A percentile compares a stretch with the other conserved stretches of the same genome.
These are phyloP conservation scores for Oncopodura yosiiana DNA, from an alignment of 1,140 invertebrate genomes.

Conservation along the genomic window DNA sequence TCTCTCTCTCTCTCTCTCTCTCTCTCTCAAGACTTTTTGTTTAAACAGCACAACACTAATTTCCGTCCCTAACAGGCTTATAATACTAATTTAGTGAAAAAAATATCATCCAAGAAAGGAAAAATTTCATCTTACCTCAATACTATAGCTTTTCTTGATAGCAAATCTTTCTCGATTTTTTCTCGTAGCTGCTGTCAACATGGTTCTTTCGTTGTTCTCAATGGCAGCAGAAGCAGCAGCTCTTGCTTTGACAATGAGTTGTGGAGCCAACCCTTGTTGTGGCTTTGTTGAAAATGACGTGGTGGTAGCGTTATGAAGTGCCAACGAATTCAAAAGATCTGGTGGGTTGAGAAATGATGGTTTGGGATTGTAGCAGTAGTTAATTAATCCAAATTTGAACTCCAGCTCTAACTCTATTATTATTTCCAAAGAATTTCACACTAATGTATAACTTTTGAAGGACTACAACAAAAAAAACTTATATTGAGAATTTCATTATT, in stretches of 20 bases:
- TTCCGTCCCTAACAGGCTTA: no score
- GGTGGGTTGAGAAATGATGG: slow-evolving; percentile 20
- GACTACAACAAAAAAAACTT: background rate
- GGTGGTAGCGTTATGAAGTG: no score
- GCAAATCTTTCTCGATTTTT: slow-evolving; percentile 88
- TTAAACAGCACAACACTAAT: no score
- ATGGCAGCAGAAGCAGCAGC: background rate
- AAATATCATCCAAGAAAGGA: no score
- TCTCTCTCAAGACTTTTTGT: no score
- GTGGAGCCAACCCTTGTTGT: no score
- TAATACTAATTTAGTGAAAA: no score
- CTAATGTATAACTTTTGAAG: background rate
- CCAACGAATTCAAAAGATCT: no score
- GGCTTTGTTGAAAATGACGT: no score
- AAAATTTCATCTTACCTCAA: slow-evolving; percentile 67
- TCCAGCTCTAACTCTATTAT: slow-evolving; percentile 24
- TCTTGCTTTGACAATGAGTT: no score
- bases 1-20: no score
- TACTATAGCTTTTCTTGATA: slow-evolving; percentile 92
- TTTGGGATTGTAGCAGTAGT: slow-evolving; percentile 32
- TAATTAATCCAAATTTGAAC: slow-evolving; percentile 35
- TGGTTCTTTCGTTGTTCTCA: background rate
- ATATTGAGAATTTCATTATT: background rate
- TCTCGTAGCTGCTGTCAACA: slow-evolving; percentile 33
- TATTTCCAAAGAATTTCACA: background rate